Evolutionary conservation across 1,140 invertebrate genomes (phyloP), one percentile per base, ranked within the genome.

Genomic region (Trachymyrmex cornetzi): DNA sequence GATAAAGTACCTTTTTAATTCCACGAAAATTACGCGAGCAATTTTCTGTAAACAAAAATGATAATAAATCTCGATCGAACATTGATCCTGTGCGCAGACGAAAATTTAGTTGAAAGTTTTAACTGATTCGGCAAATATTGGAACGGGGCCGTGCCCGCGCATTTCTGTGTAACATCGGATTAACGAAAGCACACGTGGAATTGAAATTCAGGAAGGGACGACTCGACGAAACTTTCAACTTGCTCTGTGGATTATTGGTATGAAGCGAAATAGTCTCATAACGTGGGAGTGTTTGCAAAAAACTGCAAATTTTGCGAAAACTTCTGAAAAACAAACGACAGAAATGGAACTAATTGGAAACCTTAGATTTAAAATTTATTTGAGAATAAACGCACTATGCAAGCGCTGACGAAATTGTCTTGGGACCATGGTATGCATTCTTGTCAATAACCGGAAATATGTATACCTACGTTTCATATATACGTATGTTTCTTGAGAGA

Each of bases 91-190:
- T n/a, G 38, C 38, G 14, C 19, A 61, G 69, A 75, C 80, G 50
- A 57, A 71, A 75, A 44, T 61, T 57, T 50, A 24, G 50, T 61
- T 22, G 27, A 14, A 74, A 75, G 53, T 61, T 75, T 61, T 44
- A 61, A 84, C 69, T 44, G 69, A 84, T 75, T 84, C 57, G 69
- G 24, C 80, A 84, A 84, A 84, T 84, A 84, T 84, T 84, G 80
- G 44, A 75, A 50, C 80, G 80, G n/a, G 38, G 38, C 12, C 53
- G 38, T 27, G 34, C n/a, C 48, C 27, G 80, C 69, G 55, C 44
- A 75, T 74, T 84, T 75, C 69, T 74, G 80, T 84, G 80, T 84
- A 84, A 84, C 69, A 75, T 75, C 24, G 80, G 80, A 84, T 84
- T 84, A 84, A 84, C 80, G 27, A 74, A 61, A 61, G 80, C 71